Evolutionary conservation across 1,140 invertebrate genomes (phyloP).

Genomic region (Neomicropteryx cornuta): DNA sequence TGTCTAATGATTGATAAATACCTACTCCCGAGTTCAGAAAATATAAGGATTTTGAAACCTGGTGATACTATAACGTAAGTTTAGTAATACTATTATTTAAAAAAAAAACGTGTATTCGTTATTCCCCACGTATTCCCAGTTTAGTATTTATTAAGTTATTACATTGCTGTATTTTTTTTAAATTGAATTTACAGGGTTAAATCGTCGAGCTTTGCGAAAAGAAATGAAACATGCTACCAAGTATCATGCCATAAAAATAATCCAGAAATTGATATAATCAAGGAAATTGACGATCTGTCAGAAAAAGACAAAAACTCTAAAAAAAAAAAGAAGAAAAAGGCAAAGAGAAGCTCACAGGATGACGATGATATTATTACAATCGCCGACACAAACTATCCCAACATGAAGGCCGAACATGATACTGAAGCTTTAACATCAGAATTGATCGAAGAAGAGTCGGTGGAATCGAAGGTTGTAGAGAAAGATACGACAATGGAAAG

Average conservation of each 20-base stretch:
- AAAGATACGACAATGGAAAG: conserved; percentile 10
- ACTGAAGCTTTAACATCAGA: conserved; percentile 7
- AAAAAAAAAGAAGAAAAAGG: conserved; percentile 15
- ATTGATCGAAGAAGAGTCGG: conserved; percentile 5
- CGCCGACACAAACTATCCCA: background rate
- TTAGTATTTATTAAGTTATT: background rate
- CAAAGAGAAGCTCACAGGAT: conserved; percentile 9
- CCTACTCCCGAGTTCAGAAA: conserved; percentile 10
- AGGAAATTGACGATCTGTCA: background rate
- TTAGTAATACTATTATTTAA: background rate
- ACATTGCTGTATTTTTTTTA: background rate
- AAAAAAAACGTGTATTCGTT: background rate
- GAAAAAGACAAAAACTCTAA: conserved; percentile 16
- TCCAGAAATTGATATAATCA: background rate
- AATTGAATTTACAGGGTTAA: background rate
- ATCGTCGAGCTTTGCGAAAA: background rate
- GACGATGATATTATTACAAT: conserved; percentile 3
- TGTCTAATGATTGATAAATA: conserved; percentile 9
- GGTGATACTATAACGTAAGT: conserved; percentile 6
- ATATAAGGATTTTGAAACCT: background rate
- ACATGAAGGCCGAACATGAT: conserved; percentile 7
- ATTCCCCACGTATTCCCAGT: background rate
- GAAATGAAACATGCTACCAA: background rate
- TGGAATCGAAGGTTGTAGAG: conserved; percentile 6
- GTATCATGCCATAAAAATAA: background rate